Base-by-base conservation (phyloP, 1,140 invertebrate species). In the Coenobita brevimanus region DNA sequence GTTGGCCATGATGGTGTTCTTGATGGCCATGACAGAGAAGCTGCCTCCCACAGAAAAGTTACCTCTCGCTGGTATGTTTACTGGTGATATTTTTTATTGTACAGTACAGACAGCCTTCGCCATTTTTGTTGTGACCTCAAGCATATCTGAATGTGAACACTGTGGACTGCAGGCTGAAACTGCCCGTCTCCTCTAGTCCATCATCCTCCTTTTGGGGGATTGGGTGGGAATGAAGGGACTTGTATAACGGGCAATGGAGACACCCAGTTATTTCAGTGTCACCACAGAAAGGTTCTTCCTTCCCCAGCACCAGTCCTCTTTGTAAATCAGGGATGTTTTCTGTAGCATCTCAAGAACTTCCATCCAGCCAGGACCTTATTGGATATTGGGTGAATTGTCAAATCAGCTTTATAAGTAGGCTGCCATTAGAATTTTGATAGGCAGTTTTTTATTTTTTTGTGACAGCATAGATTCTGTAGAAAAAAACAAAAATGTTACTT, bases 1-100 rank as follows among this genome's bases (percentile, higher is more conserved):
- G 79, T 78, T 91, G 54, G 90, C 90, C n/a, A 91, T 91, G 90
- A 91, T 91, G 78, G 90, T 91, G 64, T 91, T 91, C 89, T 85
- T 91, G 43, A 91, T 91, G 89, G 89, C 88, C 38, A 91, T 91
- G 89, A 88, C 90, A 21, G 83, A 89, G 46, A 87, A 89, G 30
- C 79, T 91, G 50, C 90, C 90, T 0, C 90, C 89, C 24, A 88
- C 90, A 0, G 57, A 83, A 17, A 82, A 62, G 36, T 33, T 91
- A 6, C 90, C 90, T 27, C 82, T 90, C 10, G 88, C 88, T n/a
- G 90, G 90, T 90, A 41, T 57, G 67, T 82, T n/a, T 43, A 10
- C 30, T n/a, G n/a, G n/a, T n/a, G n/a, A n/a, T n/a, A n/a, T n/a
- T 36, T 24, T 81, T 8, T 43, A 84, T 82, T 3, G 3, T 2